Percentiles rank a stretch among this genome's conserved stretches.
These are phyloP conservation scores for Dynastes maya DNA, from an alignment of 2,888 invertebrate species.

Conservation along the genomic window DNA sequence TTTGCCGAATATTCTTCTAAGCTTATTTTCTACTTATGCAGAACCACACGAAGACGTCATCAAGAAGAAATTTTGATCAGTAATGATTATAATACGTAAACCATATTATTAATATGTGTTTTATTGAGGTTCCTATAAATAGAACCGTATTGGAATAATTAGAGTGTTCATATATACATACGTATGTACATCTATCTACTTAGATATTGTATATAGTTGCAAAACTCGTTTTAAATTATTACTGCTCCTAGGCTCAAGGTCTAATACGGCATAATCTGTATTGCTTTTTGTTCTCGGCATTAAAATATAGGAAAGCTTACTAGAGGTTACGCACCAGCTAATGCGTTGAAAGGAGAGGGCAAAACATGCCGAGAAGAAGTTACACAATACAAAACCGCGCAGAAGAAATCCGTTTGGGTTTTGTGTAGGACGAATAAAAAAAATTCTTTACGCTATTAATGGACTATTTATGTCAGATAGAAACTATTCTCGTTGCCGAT, in stretches of 20 bases:
- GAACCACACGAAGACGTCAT: no score
- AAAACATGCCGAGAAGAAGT: slow-evolving; percentile 4
- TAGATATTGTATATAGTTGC: slow-evolving; percentile 38
- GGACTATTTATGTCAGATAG: slow-evolving; percentile 28
- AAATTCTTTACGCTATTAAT: slow-evolving; percentile 30
- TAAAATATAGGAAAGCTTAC: slow-evolving; percentile 36
- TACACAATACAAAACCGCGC: slow-evolving; percentile 30
- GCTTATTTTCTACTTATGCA: no score
- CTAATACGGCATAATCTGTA: slow-evolving; percentile 40
- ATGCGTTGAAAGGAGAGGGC: slow-evolving; percentile 13
- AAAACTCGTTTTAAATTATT: slow-evolving; percentile 41
- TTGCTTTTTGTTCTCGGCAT: slow-evolving; percentile 42
- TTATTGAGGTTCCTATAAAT: slow-evolving; percentile 21
- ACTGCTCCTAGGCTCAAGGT: slow-evolving; percentile 42
- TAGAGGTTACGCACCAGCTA: slow-evolving; percentile 14
- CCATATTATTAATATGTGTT: slow-evolving; percentile 20
- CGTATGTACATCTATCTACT: slow-evolving; percentile 9
- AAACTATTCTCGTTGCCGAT: slow-evolving; percentile 13
- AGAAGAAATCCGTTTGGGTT: slow-evolving; percentile 3
- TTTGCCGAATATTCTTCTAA: no score
- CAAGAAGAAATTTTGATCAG: slow-evolving; percentile 13
- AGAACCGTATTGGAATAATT: slow-evolving; percentile 32
- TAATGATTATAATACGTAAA: slow-evolving; percentile 1
- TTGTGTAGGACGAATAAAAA: slow-evolving; percentile 18
- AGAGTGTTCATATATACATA: slow-evolving; percentile 21